Evolutionary conservation across 2,797 vertebrate genomes (phyloP).

Genomic region (Rhynchonycteris naso): DNA sequence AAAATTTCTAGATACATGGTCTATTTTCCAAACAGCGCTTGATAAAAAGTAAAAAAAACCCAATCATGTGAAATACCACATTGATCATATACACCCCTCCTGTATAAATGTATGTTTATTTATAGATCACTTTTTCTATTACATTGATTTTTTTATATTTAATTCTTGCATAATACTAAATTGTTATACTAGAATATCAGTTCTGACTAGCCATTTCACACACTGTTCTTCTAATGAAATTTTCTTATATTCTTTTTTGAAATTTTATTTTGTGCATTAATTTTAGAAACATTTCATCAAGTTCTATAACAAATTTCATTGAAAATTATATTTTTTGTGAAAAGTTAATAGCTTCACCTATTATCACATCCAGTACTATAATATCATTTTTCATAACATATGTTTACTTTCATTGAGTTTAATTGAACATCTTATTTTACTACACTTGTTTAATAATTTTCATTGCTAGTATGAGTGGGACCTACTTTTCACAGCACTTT

Average conservation of each 20-base stretch:
- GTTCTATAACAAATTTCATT: background rate
- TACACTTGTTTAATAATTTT: slow-evolving; percentile 30
- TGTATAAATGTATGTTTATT: background rate
- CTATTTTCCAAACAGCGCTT: background rate
- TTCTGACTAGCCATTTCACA: background rate
- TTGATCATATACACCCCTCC: background rate
- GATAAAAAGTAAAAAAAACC: background rate
- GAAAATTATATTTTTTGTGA: background rate
- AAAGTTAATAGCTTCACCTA: background rate
- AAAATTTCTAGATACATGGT: background rate
- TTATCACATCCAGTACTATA: background rate
- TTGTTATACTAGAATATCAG: background rate
- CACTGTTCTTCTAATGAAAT: background rate
- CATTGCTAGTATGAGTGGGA: background rate
- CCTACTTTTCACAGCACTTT: background rate
- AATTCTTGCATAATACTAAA: background rate
- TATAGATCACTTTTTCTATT: background rate
- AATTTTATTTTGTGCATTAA: background rate
- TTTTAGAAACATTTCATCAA: slow-evolving; percentile 40
- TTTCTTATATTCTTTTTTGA: background rate
- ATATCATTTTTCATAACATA: background rate
- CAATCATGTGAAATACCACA: background rate
- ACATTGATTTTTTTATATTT: background rate
- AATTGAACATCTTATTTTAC: background rate
- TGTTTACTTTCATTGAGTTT: background rate